Percentiles rank a stretch among this genome's conserved stretches.
Evolutionary conservation across 2,888 invertebrate genomes (phyloP).

Genomic region (Eupithecia subfuscata): DNA sequence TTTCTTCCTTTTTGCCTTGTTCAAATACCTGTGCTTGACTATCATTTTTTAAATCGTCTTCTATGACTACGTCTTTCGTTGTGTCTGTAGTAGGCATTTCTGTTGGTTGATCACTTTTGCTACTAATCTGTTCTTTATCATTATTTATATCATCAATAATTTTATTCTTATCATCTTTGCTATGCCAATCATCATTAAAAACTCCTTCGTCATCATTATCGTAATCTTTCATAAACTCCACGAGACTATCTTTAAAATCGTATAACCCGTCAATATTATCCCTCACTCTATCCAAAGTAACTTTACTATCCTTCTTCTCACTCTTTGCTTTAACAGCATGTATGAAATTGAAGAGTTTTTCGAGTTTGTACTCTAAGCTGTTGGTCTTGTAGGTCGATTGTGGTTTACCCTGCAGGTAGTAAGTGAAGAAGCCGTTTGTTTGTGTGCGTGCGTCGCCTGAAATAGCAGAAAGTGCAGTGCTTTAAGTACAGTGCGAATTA

Average conservation of each 20-base stretch:
- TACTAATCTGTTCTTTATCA: background rate
- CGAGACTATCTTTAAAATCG: constrained; percentile 27
- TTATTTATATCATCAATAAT: background rate
- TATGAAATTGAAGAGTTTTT: constrained; percentile 37
- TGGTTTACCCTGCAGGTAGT: constrained; percentile 46
- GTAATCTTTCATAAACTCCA: constrained; percentile 26
- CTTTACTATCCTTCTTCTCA: constrained; percentile 14
- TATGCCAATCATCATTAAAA: background rate
- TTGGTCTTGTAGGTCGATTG: constrained; percentile 31
- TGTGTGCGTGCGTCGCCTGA: constrained; percentile 58
- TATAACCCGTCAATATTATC: constrained; percentile 25
- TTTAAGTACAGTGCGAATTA: constrained; percentile 25
- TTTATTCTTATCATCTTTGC: background rate
- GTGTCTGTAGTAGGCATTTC: background rate
- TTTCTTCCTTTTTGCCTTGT: constrained; percentile 2
- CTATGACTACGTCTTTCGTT: background rate
- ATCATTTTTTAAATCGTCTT: background rate
- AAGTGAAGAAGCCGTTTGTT: constrained; percentile 55
- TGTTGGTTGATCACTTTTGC: background rate
- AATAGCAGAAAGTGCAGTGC: constrained; percentile 41
- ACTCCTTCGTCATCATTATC: background rate
- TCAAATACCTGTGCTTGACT: constrained; percentile 6
- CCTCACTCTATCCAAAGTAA: constrained; percentile 31
- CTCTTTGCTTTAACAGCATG: constrained; percentile 33
- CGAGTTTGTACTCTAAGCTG: constrained; percentile 36